Evolutionary conservation across 1,140 invertebrate species (phyloP).

Genomic region (Papilio aristodemus): DNA sequence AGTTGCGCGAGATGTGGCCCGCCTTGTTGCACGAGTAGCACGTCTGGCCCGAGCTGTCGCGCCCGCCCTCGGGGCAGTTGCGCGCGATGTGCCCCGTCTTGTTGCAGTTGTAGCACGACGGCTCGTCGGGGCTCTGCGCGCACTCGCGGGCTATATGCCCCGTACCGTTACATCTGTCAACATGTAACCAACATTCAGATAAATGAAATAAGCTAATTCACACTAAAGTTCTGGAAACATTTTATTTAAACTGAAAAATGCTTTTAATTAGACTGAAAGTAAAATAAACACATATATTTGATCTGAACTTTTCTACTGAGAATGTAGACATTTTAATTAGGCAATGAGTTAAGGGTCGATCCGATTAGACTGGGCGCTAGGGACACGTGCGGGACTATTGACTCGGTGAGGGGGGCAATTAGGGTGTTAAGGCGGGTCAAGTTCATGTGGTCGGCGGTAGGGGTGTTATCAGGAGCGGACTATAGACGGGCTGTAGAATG

Average conservation of each 20-base stretch:
- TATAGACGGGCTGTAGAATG: neutral
- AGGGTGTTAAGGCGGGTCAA: conserved; percentile 21
- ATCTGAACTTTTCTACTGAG: too few relatives aligned
- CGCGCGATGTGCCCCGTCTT: conserved; percentile 93
- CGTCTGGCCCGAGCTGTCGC: conserved; percentile 82
- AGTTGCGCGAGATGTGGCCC: conserved; percentile 94
- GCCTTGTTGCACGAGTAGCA: conserved; percentile 95
- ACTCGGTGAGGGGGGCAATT: neutral
- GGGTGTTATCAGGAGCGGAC: neutral
- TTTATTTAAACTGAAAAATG: too few relatives aligned
- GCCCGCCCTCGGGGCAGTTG: conserved; percentile 88
- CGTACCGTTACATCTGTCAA: conserved; percentile 86
- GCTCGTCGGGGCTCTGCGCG: conserved; percentile 88
- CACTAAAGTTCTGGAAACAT: neutral
- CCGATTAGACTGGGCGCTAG: neutral
- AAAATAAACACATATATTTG: too few relatives aligned
- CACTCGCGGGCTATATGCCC: conserved; percentile 96
- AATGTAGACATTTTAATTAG: too few relatives aligned
- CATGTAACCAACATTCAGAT: too few relatives aligned
- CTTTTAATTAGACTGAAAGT: too few relatives aligned
- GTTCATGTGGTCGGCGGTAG: conserved; percentile 9
- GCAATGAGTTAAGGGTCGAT: neutral
- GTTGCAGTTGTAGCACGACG: conserved; percentile 93
- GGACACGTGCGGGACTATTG: conserved; percentile 18
- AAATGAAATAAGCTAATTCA: neutral